Evolutionary conservation across 2,797 vertebrate genomes (phyloP), one percentile per base, ranked within the genome.

Genomic region (Gallinago solitaria): DNA sequence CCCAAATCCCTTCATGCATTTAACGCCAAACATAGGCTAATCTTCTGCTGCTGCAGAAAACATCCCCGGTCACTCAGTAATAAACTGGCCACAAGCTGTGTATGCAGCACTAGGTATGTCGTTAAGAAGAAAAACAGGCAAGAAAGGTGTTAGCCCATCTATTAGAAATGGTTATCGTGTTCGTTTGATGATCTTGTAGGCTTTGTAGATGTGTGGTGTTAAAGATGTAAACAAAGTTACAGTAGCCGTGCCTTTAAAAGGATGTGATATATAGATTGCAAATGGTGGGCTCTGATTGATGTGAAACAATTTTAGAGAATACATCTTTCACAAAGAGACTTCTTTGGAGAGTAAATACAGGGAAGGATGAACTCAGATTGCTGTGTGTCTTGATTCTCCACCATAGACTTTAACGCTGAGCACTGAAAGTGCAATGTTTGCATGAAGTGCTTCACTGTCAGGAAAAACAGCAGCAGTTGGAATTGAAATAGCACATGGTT

Each of bases 1-100:
- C 51, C 47, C 43, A 13, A 35, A 59, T 47, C 24, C 54, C 84
- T 77, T 90, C 0, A 0, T 6, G 11, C 1, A 0, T 63, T 6
- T 35, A 23, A 9, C 2, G 3, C 70, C 77, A 73, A 75, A 37
- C 32, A 33, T 19, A 0, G 16, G 43, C 37, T 82, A 5, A 61
- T 73, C 80, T 80, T 10, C 33, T 64, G 53, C 50, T 75, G 83
- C 88, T 74, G 35, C 41, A 63, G 71, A 47, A 70, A 70, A 63
- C 48, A 48, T 35, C 89, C 60, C 37, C 68, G 12, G 35, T 39
- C 30, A 25, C 21, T 30, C 78, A 32, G 28, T 32, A 59, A 27
- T 56, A 56, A 83, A 83, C 54, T 21, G 47, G 21, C 32, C 48
- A 14, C 39, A 48, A 39, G 19, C 51, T 73, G 15, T 73, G 15